A percentile compares a stretch with the other conserved stretches of the same genome.
Evolutionary conservation across 2,797 vertebrate species (phyloP).

Genomic region (Pseudopleuronectes americanus): DNA sequence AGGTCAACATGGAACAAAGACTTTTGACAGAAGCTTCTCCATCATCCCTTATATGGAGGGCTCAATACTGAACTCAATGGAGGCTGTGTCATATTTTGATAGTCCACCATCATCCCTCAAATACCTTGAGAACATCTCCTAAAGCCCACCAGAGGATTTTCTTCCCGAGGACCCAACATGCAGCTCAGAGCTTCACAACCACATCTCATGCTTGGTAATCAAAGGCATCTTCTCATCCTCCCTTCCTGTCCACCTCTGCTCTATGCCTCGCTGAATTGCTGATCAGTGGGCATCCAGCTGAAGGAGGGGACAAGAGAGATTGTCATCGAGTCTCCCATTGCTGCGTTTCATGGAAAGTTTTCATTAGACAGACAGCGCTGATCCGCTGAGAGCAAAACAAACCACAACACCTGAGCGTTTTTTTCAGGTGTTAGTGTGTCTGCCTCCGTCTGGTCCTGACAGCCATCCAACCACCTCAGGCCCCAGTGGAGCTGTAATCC

Average conservation of each 20-base stretch:
- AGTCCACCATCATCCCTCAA: slow-evolving; percentile 56
- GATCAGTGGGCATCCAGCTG: slow-evolving; percentile 56
- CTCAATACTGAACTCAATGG: slow-evolving; percentile 40
- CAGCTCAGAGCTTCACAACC: slow-evolving; percentile 51
- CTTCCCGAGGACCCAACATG: slow-evolving; percentile 42
- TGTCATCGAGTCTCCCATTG: slow-evolving; percentile 55
- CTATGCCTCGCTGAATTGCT: slow-evolving; percentile 40
- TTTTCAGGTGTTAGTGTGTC: slow-evolving; percentile 58
- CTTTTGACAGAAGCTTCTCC: slow-evolving; percentile 43
- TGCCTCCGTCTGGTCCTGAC: slow-evolving; percentile 65
- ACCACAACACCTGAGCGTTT: slow-evolving; percentile 54
- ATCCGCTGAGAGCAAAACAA: slow-evolving; percentile 57
- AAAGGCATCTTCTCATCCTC: slow-evolving; percentile 60
- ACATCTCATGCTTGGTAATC: slow-evolving; percentile 53
- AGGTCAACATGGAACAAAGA: slow-evolving; percentile 28
- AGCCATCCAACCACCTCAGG: slow-evolving; percentile 59
- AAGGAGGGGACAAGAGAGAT: slow-evolving; percentile 58
- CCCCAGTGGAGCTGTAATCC: slow-evolving; percentile 59
- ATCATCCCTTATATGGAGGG: slow-evolving; percentile 53
- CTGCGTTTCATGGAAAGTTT: slow-evolving; percentile 47
- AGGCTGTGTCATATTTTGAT: slow-evolving; percentile 51
- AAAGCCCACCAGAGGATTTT: slow-evolving; percentile 56
- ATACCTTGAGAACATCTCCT: slow-evolving; percentile 55
- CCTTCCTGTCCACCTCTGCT: slow-evolving; percentile 31
- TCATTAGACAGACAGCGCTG: slow-evolving; percentile 51